Evolutionary conservation across 2,888 invertebrate genomes (phyloP).

Genomic region (Caenorhabditis becei): DNA sequence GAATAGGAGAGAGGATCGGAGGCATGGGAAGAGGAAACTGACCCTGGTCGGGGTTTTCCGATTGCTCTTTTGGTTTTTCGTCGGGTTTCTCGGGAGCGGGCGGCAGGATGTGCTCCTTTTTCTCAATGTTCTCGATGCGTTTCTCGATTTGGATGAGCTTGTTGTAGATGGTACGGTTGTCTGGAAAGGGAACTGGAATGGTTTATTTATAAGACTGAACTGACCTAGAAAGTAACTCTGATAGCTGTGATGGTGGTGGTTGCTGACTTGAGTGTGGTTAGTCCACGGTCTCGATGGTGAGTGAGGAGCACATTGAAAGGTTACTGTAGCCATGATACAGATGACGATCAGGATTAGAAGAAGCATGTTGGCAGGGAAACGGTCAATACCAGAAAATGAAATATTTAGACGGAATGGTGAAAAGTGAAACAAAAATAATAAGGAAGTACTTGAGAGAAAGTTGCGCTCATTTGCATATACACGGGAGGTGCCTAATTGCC

Average conservation of each 20-base stretch:
- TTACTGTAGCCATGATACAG: slow-evolving; percentile 13
- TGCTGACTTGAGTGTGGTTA: slow-evolving; percentile 11
- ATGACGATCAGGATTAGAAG: background rate
- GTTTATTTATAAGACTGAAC: no score
- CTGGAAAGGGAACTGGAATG: slow-evolving; percentile 18
- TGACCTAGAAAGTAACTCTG: slow-evolving; percentile 31
- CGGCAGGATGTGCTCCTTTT: slow-evolving; percentile 10
- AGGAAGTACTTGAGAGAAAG: slow-evolving; percentile 9
- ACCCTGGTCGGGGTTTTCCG: background rate
- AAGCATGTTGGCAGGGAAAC: background rate
- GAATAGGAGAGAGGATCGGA: background rate
- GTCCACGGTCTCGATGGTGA: slow-evolving; percentile 35
- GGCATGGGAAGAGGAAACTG: background rate
- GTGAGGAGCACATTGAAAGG: slow-evolving; percentile 51
- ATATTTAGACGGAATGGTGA: background rate
- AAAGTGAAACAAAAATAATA: background rate
- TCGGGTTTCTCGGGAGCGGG: background rate
- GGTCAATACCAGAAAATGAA: background rate
- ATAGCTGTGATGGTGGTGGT: slow-evolving; percentile 36
- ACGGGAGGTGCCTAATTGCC: slow-evolving; percentile 20
- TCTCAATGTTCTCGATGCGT: slow-evolving; percentile 39
- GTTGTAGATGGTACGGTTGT: slow-evolving; percentile 48
- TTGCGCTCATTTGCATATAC: slow-evolving; percentile 6
- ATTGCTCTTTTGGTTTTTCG: slow-evolving; percentile 1
- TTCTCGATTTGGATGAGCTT: slow-evolving; percentile 39